Base-by-base conservation (phyloP, 2,797 vertebrate species). In the Fringilla coelebs region DNA sequence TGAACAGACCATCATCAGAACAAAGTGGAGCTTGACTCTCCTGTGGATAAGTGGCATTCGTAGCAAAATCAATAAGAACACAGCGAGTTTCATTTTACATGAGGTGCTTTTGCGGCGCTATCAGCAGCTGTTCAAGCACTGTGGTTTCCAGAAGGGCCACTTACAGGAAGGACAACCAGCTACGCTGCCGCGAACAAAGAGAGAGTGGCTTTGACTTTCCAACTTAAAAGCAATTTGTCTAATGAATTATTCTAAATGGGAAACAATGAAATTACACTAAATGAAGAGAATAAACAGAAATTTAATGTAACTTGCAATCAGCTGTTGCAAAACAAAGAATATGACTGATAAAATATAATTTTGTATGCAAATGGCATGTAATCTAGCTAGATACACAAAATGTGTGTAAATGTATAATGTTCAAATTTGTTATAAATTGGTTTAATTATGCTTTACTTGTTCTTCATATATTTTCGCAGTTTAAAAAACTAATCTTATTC, bases 101-200 rank as follows among this genome's bases (percentile, higher is more conserved):
- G 13, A 81, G 49, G 68, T 66, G 43, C 46, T 88, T 88, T 28
- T 88, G 41, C 65, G 72, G 76, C 17, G 68, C 51, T 68, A 34
- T 48, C 76, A 78, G 43, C 49, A 49, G 5, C 38, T 51, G 67
- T 31, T 91, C 61, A 58, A 83, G 55, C 41, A 22, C 63, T 12
- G 0, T 8, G 52, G 36, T 70, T 84, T 92, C 38, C 54, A 94
- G 57, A 91, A 94, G 79, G 55, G 28, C 61, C 51, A 40, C 76
- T 90, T n/a, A 81, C 3, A 55, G 36, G 58, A 84, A 90, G 79
- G 54, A 88, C 79, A 86, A 9, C 41, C 32, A 68, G 45, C 38
- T 71, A 40, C 0, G 0, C 14, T 72, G 51, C 20, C 2, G 0
- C n/a, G 36, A 92, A 28, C 18, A 77, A 60, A 51, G 22, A 62